Evolutionary conservation across 2,113 vertebrate species (phyloP).

Genomic region (Lathamus discolor): DNA sequence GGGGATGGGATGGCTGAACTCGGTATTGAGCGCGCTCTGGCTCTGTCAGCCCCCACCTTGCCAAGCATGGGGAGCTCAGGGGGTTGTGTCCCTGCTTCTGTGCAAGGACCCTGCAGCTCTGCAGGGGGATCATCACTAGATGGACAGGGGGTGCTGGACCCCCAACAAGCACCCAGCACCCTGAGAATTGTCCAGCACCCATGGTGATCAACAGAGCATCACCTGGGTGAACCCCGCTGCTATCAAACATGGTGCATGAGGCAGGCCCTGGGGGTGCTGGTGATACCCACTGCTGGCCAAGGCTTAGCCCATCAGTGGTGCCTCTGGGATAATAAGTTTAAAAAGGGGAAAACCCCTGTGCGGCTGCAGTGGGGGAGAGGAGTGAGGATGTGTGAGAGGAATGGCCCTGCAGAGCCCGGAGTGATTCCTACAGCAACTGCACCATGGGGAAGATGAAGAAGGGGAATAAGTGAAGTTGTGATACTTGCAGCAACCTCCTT

Average conservation of each 20-base stretch:
- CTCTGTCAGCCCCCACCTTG: background rate
- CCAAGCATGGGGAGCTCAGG: background rate
- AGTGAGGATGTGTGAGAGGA: background rate
- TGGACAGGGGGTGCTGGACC: background rate
- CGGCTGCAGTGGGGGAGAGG: background rate
- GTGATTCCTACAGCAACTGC: rapidly evolving
- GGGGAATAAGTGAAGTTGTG: background rate
- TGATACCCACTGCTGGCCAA: background rate
- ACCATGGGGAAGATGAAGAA: rapidly evolving
- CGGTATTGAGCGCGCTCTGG: background rate
- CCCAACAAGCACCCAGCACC: background rate
- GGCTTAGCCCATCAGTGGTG: background rate
- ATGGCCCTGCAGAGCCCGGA: background rate
- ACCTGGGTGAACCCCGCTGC: background rate
- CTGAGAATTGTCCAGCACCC: background rate
- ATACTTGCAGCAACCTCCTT: background rate
- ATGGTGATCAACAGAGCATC: background rate
- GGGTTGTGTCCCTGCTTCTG: background rate
- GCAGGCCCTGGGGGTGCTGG: background rate
- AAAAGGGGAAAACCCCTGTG: background rate
- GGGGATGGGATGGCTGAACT: background rate
- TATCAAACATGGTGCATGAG: background rate
- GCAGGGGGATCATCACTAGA: rapidly evolving
- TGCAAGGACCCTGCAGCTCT: background rate
- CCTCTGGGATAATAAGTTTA: background rate